Conservation (phyloP, 2,113 vertebrate species). For the Macaca nemestrina region DNA sequence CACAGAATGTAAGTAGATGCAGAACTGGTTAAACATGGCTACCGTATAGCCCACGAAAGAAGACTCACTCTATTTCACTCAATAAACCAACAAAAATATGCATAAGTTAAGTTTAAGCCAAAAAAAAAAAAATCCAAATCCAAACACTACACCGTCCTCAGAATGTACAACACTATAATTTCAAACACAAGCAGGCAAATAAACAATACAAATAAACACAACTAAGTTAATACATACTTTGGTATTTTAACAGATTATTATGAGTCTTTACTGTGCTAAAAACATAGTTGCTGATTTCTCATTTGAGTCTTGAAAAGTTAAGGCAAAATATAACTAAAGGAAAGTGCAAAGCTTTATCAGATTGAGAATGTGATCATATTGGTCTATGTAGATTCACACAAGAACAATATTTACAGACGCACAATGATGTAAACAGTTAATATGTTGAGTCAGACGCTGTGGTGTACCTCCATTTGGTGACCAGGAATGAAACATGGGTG, state of each 20-base stretch:
- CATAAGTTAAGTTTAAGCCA: background rate
- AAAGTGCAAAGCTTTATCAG: background rate
- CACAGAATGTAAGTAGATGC: background rate
- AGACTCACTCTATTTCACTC: background rate
- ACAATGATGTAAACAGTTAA: background rate
- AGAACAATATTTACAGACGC: background rate
- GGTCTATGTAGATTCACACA: background rate
- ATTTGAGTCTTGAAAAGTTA: background rate
- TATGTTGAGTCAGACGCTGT: background rate
- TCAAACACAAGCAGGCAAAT: background rate
- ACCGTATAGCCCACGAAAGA: background rate
- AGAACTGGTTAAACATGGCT: background rate
- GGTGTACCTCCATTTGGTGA: background rate
- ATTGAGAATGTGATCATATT: background rate
- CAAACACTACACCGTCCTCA: background rate
- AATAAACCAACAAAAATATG: background rate
- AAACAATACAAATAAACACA: background rate
- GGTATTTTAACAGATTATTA: constrained; percentile 11
- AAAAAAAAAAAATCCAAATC: background rate
- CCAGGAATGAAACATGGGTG: background rate
- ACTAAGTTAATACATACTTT: background rate
- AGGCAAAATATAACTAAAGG: background rate
- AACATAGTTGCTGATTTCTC: background rate
- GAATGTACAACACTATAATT: background rate
- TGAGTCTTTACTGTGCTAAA: background rate